Base-by-base conservation (phyloP, 2,797 vertebrate genomes). In the Serranus cabrilla region DNA sequence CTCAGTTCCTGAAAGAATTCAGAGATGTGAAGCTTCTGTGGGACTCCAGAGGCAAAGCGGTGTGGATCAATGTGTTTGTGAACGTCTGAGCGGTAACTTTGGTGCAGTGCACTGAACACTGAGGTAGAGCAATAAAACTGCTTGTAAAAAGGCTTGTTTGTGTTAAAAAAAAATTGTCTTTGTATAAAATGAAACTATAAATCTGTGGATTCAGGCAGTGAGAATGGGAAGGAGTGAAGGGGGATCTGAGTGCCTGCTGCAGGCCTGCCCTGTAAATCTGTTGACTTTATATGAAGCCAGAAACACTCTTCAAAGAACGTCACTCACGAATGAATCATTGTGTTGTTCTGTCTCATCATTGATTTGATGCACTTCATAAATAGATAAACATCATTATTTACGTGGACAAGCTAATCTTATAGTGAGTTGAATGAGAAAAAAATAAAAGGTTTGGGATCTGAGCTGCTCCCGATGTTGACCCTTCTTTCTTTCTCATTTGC, bases 11-110 rank as follows among this genome's bases (percentile, higher is more conserved):
- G 46, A 49, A 64, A 42, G 37, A 63, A 13, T 62, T 64, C 31
- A 39, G 20, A 56, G 50, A 74, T 52, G 65, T 71, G 47, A 67
- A 11, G 23, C 20, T 46, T 78, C 27, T 72, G 49, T 47, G 14
- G 5, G 54, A 73, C 37, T 23, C 25, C 11, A 10, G 65, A 67
- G 69, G 74, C 1, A 3, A 4, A 3, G 57, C 42, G 46, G 40
- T 69, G 67, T 63, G 63, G 52, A 69, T 80, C 63, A 70, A 49
- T 71, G 37, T 59, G 11, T 75, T 74, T 87, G 25, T 64, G 52
- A 71, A 66, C 50, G 49, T 72, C 46, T 77, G 46, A 74, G 66
- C 16, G 0, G 62, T 76, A 64, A 57, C 57, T 84, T 54, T 64
- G 74, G 50, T 74, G 79, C 74, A 78, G 11, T 61, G 75, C 16